Percentiles rank a stretch among this genome's conserved stretches.
phyloP scores from a whole-genome alignment of 2,888 invertebrate genomes.

The Mystacides longicornis region DNA sequence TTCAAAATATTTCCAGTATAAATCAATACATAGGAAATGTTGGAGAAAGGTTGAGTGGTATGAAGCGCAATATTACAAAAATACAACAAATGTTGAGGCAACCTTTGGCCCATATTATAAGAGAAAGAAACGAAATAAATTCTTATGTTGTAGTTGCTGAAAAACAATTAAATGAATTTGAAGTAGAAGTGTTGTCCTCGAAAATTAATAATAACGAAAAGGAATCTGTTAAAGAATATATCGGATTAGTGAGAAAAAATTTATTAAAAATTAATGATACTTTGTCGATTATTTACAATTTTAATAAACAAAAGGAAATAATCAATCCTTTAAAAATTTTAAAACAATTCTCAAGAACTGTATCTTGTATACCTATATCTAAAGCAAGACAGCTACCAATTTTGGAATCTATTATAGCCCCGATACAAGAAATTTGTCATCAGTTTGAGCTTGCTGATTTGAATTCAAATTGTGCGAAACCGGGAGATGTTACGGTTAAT shows the following conservation, averaged over 20 bases:
- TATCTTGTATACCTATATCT: slow-evolving; percentile 11
- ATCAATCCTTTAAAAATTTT: slow-evolving; percentile 20
- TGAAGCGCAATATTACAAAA: slow-evolving; percentile 18
- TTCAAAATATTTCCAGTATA: slow-evolving; percentile 6
- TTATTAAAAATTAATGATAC: slow-evolving; percentile 19
- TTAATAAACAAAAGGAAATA: slow-evolving; percentile 17
- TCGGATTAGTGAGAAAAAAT: slow-evolving; percentile 14
- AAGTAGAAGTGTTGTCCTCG: slow-evolving; percentile 8
- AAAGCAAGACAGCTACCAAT: slow-evolving; percentile 7
- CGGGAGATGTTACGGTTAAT: neutral
- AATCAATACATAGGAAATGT: neutral
- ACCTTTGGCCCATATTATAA: slow-evolving; percentile 15
- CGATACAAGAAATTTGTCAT: slow-evolving; percentile 23
- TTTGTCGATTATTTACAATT: slow-evolving; percentile 17
- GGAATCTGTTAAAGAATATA: slow-evolving; percentile 15
- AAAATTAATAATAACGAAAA: slow-evolving; percentile 13
- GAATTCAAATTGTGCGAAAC: neutral
- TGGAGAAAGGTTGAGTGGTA: neutral
- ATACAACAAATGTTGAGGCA: slow-evolving; percentile 18
- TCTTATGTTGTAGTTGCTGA: slow-evolving; percentile 12
- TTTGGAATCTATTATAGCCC: slow-evolving; percentile 20
- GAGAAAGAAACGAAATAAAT: slow-evolving; percentile 15
- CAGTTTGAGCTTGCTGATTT: slow-evolving; percentile 21
- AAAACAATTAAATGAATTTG: slow-evolving; percentile 13
- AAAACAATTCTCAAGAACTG: slow-evolving; percentile 18